Evolutionary conservation across 1,140 invertebrate genomes (phyloP).

Genomic region (Drosophila pruinosa): DNA sequence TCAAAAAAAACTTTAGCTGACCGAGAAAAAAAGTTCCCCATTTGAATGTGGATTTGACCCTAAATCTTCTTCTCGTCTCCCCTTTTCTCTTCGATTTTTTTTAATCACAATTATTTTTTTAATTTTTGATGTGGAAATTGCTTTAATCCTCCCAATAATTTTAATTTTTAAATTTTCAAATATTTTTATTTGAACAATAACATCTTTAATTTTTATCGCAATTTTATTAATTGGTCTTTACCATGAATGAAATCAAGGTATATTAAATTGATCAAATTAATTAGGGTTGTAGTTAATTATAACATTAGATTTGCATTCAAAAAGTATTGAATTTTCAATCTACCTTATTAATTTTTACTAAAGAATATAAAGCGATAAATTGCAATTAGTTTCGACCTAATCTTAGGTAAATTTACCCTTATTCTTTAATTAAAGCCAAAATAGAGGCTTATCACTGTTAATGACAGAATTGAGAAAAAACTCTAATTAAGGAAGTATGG

Average conservation of each 20-base stretch:
- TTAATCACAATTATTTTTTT: slow-evolving; percentile 87
- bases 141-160: too few relatives aligned
- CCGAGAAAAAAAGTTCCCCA: slow-evolving; percentile 85
- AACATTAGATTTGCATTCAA: slow-evolving; percentile 87
- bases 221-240: slow-evolving; percentile 85
- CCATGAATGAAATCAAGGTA: slow-evolving; percentile 86
- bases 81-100: slow-evolving; percentile 86
- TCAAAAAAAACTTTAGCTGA: slow-evolving; percentile 82
- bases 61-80: too few relatives aligned
- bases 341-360: slow-evolving; percentile 82
- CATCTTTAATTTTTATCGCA: slow-evolving; percentile 84
- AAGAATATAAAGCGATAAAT: slow-evolving; percentile 85
- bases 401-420: too few relatives aligned
- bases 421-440: too few relatives aligned
- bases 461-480: slow-evolving; percentile 32
- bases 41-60: slow-evolving; percentile 88
- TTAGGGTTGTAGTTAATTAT: slow-evolving; percentile 86
- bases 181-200: slow-evolving; percentile 80
- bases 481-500: too few relatives aligned
- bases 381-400: too few relatives aligned
- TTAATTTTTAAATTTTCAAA: slow-evolving; percentile 68
- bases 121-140: slow-evolving; percentile 84
- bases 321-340: slow-evolving; percentile 84
- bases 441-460: too few relatives aligned
- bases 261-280: slow-evolving; percentile 85